A percentile compares a stretch with the other conserved stretches of the same genome.
phyloP scores from a whole-genome alignment of 2,113 vertebrate species.

The Climacteris rufus region DNA sequence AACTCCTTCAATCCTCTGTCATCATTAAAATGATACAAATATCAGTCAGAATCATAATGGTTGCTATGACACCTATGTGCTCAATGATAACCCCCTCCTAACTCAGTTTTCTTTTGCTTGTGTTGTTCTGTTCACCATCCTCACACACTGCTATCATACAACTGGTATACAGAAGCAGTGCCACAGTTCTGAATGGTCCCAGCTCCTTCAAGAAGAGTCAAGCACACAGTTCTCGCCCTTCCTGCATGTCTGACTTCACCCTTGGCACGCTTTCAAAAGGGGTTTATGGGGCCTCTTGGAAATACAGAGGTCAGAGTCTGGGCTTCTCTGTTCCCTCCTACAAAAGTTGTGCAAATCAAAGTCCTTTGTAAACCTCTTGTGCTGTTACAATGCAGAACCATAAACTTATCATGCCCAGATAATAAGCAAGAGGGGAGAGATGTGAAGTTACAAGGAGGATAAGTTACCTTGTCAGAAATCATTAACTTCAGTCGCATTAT shows the following conservation, averaged over 20 bases:
- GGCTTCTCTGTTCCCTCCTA: neutral
- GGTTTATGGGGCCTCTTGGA: neutral
- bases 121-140: neutral
- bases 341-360: neutral
- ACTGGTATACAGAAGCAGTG: neutral
- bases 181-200: neutral
- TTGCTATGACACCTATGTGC: rapidly evolving
- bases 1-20: neutral
- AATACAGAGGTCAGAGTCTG: neutral
- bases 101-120: no score
- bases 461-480: neutral
- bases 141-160: neutral
- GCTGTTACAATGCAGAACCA: neutral
- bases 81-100: neutral
- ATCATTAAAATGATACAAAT: neutral
- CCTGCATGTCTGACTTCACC: rapidly evolving
- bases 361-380: neutral
- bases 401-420: neutral
- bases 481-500: neutral
- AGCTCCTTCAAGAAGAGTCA: neutral
- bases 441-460: neutral
- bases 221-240: neutral
- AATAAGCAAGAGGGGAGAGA: neutral
- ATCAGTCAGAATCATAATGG: neutral
- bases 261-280: neutral